Evolutionary conservation across 1,140 invertebrate genomes (phyloP), one percentile per base, ranked within the genome.

Genomic region (Aphaenogaster rudis): DNA sequence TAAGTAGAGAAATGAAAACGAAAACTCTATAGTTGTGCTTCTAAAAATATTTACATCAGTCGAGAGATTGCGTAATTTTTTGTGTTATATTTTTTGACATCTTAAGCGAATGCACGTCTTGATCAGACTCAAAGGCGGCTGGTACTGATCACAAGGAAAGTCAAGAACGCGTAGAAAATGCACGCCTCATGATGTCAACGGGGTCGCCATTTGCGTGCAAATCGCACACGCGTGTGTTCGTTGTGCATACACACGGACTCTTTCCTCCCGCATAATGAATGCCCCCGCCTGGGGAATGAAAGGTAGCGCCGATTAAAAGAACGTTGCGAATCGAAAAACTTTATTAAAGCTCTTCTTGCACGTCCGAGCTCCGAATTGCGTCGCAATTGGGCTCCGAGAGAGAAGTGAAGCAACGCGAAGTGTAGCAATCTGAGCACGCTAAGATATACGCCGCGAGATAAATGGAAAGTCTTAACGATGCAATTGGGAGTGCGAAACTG

Each of bases 161-260:
- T 50, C 54, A 48, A 33, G 39, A 50, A 42, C 59, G 61, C 72
- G 52, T 39, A 33, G 21, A 63, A 76, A 76, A 84, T 39, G 57
- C 17, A 82, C 52, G 39, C 11, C 80, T 48, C 80, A 48, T 84
- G 80, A 84, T 82, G 80, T 84, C 80, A 84, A 84, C 54, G 54
- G 80, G 80, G 80, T 84, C 80, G 54, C 42, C 33, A 84, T 84
- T 84, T 84, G 69, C 80, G 57, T 84, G 80, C 80, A 45, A 84
- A 76, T 76, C 69, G 54, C 42, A 76, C 28, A 33, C 50, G 7
- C 28, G 15, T 72, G 52, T 54, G 28, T 72, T 48, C 69, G 33
- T 63, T 84, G 69, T 57, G 39, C 67, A 48, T 74, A 45, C 42
- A 17, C 42, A 13, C 13, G 80, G 11, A 28, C 69, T 84, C 42